Base-by-base conservation (phyloP, 1,140 invertebrate species). In the Papilio aristodemus region DNA sequence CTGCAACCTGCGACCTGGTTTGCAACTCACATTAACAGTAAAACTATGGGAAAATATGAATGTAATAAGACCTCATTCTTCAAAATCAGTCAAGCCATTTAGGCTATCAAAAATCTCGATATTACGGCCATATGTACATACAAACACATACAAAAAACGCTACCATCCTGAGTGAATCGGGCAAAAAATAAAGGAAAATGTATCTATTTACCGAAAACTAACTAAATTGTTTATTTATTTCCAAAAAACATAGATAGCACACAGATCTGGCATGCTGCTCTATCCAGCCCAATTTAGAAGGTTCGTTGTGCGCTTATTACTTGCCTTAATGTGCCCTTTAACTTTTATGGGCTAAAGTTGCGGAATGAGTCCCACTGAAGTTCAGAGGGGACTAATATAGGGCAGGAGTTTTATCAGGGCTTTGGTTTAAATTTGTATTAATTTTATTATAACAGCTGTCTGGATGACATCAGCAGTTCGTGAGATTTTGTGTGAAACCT, bases 271-370 rank as follows among this genome's bases (percentile, higher is more conserved):
- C 43, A 6, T 6, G 27, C 70, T 71, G 54, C 74, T 78, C 71
- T 66, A 72, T 78, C 50, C 69, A 64, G 69, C 69, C 76, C 76
- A 85, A 86, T 86, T 84, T 82, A 87, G 77, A 73, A 73, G 75
- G 71, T 76, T 66, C 70, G 75, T 78, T 80, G 81, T 85, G 86
- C 81, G 79, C 78, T 84, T 85, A 85, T 87, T 89, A 87, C 85
- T 86, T 83, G 80, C 73, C 79, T 77, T 87, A 87, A 87, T 89
- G 85, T 83, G 79, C 81, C 81, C 83, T 83, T 87, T 85, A 87
- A 86, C 85, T 89, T 89, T 89, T 87, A 87, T 83, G 84, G 80
- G 72, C 57, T 67, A 58, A 84, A 87, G 79, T 89, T 88, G 72
- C 64, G 79, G 70, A 84, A 86, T 84, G 81, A 83, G 77, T 43